Conservation (phyloP, 2,113 vertebrate species). For the Amblyopsis rosae region DNA sequence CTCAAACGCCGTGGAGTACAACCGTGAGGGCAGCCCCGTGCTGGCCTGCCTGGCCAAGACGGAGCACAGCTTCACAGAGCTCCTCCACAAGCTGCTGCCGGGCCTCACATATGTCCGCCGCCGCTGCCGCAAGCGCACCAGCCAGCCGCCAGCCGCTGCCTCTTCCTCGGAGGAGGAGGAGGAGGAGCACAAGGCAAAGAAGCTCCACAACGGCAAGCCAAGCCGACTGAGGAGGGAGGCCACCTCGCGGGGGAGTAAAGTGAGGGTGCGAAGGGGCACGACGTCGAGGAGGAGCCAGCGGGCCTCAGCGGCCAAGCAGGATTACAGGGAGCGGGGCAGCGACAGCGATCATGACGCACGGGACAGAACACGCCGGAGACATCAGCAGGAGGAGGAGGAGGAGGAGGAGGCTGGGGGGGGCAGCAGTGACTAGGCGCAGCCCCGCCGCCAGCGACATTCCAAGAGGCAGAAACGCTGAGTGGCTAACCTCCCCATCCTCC, state of each 20-base stretch:
- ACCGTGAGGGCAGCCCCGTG: slow-evolving; percentile 87
- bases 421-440: slow-evolving; percentile 69
- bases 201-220: slow-evolving; percentile 67
- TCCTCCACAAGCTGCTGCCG: slow-evolving; percentile 90
- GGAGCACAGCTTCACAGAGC: slow-evolving; percentile 87
- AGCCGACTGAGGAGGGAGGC: slow-evolving; percentile 7
- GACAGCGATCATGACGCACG: slow-evolving; percentile 69
- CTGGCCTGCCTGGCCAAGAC: slow-evolving; percentile 90
- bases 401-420: slow-evolving; percentile 13
- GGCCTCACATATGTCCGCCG: slow-evolving; percentile 87
- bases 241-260: slow-evolving; percentile 27
- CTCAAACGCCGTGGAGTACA: slow-evolving; percentile 92
- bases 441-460: slow-evolving; percentile 74
- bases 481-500: no score
- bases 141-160: slow-evolving; percentile 26
- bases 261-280: slow-evolving; percentile 15
- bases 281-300: slow-evolving; percentile 67
- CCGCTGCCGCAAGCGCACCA: slow-evolving; percentile 79
- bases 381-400: slow-evolving; percentile 21
- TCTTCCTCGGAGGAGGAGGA: slow-evolving; percentile 56
- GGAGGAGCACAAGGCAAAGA: slow-evolving; percentile 45
- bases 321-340: slow-evolving; percentile 76
- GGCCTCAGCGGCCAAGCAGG: slow-evolving; percentile 58
- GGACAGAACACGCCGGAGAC: slow-evolving; percentile 55
- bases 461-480: slow-evolving; percentile 76